Percentiles rank a stretch among this genome's conserved stretches.
These are phyloP conservation scores for Thalassophryne amazonica DNA, from an alignment of 2,797 vertebrate species.

Conservation along the genomic window DNA sequence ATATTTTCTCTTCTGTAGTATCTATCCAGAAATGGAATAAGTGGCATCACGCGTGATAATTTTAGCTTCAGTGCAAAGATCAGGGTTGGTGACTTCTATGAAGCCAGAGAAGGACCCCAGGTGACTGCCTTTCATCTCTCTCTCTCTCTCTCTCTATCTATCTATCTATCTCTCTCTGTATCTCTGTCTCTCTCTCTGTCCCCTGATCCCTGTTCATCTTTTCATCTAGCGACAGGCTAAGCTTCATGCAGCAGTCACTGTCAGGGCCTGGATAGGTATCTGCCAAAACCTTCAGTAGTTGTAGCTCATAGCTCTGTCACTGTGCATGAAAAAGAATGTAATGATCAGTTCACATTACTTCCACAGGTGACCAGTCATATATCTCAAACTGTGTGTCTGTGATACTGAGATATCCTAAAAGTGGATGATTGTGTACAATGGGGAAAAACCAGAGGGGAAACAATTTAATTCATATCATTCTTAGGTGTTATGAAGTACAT, in stretches of 20 bases:
- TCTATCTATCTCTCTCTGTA: slow-evolving; percentile 66
- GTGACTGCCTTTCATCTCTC: slow-evolving; percentile 90
- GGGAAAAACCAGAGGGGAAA: slow-evolving; percentile 6
- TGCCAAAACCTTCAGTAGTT: slow-evolving; percentile 58
- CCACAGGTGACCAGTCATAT: slow-evolving; percentile 75
- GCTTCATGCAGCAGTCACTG: slow-evolving; percentile 68
- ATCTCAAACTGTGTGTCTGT: slow-evolving; percentile 46
- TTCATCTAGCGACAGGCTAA: slow-evolving; percentile 68
- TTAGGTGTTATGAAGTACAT: slow-evolving; percentile 16
- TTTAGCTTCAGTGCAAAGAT: slow-evolving; percentile 99
- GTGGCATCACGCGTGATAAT: slow-evolving; percentile 99
- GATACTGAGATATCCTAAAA: slow-evolving; percentile 27
- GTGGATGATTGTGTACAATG: slow-evolving; percentile 8
- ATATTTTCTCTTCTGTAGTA: slow-evolving; percentile 97
- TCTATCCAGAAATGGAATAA: slow-evolving; percentile 99
- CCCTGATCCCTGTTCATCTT: slow-evolving; percentile 72
- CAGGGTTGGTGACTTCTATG: slow-evolving; percentile 99
- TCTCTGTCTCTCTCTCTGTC: no score
- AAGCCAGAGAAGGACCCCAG: slow-evolving; percentile 99
- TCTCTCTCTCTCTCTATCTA: slow-evolving; percentile 52
- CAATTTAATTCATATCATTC: background rate
- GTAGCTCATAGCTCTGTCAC: slow-evolving; percentile 62
- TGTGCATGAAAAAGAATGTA: slow-evolving; percentile 70
- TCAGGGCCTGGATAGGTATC: slow-evolving; percentile 61
- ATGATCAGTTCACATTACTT: slow-evolving; percentile 79